Evolutionary conservation across 2,113 vertebrate genomes (phyloP).

Genomic region (Dicerorhinus sumatrensis): DNA sequence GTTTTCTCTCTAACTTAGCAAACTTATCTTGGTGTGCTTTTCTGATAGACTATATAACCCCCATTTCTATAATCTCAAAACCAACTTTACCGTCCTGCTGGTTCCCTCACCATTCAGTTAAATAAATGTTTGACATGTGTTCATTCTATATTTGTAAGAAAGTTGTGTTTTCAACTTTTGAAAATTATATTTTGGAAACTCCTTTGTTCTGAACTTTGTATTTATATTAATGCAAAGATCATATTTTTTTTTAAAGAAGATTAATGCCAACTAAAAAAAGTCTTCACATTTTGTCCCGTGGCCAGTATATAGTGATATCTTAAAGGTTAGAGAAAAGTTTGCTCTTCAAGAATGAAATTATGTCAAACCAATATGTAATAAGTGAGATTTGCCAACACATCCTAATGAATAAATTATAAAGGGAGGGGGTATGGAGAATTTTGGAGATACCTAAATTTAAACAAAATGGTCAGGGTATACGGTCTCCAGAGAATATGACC

Average conservation of each 20-base stretch:
- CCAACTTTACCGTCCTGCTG: background rate
- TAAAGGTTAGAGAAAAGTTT: background rate
- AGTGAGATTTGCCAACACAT: background rate
- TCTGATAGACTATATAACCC: background rate
- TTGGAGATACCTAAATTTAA: background rate
- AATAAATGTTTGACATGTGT: background rate
- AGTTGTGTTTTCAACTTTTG: background rate
- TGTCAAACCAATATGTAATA: background rate
- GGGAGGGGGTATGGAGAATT: background rate
- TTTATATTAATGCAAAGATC: background rate
- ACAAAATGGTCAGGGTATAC: background rate
- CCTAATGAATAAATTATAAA: background rate
- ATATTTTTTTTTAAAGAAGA: background rate
- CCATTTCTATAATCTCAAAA: background rate
- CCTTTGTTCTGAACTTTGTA: constrained; percentile 3
- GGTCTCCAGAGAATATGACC: background rate
- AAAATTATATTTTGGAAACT: constrained; percentile 29
- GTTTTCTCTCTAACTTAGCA: constrained; percentile 4
- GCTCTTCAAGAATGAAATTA: constrained; percentile 13
- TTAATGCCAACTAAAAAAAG: background rate
- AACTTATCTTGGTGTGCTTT: background rate
- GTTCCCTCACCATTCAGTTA: background rate
- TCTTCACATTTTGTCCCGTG: background rate
- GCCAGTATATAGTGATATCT: background rate
- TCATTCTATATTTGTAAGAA: background rate